These are phyloP conservation scores for Gobio gobio DNA, from an alignment of 2,113 vertebrate species.

Conservation along the genomic window DNA sequence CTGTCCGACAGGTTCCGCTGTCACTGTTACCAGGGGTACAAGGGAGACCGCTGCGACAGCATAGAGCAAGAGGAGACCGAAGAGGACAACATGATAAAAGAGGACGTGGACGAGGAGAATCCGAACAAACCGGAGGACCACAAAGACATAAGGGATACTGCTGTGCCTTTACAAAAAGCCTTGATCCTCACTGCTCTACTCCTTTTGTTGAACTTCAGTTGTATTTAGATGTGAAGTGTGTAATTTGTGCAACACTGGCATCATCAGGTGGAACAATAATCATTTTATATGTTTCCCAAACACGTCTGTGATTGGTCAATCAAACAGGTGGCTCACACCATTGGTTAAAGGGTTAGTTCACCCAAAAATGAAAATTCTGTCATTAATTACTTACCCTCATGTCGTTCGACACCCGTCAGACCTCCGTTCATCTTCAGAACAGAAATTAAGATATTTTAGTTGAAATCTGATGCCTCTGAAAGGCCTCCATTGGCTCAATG, in stretches of 20 bases:
- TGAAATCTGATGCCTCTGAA: too few relatives aligned
- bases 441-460: too few relatives aligned
- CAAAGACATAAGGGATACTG: conserved; percentile 33
- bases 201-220: conserved; percentile 62
- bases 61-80: conserved; percentile 55
- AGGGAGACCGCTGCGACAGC: conserved; percentile 72
- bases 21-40: conserved; percentile 80
- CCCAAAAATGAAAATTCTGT: too few relatives aligned
- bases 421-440: too few relatives aligned
- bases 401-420: too few relatives aligned
- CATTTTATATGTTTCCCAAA: not conserved
- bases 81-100: conserved; percentile 24
- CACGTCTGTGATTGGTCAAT: not conserved
- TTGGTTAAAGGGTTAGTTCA: too few relatives aligned
- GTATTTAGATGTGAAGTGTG: conserved; percentile 21
- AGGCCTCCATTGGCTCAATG: too few relatives aligned
- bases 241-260: not conserved
- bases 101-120: conserved; percentile 59
- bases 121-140: conserved; percentile 16
- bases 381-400: too few relatives aligned
- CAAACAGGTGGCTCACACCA: not conserved
- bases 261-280: not conserved
- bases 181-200: conserved; percentile 49
- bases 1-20: conserved; percentile 75
- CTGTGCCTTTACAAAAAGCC: conserved; percentile 16